Base-by-base conservation (phyloP, 2,797 vertebrate species). In the Spheniscus humboldti region DNA sequence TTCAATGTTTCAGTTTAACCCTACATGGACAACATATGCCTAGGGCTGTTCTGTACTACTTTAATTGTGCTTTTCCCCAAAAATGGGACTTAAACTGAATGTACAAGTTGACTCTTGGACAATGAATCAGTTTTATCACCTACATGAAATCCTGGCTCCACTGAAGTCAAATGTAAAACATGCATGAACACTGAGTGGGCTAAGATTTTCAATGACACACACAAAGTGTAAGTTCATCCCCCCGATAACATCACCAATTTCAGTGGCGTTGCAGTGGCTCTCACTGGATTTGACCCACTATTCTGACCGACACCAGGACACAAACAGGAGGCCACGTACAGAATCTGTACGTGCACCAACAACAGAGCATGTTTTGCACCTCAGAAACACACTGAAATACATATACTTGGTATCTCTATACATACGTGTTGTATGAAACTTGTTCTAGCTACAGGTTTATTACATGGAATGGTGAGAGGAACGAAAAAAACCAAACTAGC, bases 231-330 rank as follows among this genome's bases (percentile, higher is more conserved):
- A 86, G 24, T 11, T 72, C 30, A 23, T n/a, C 8, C 9, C 6
- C 10, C 11, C 0, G 5, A 3, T 18, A 80, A 33, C 17, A 69
- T 22, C 31, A 43, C 7, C 2, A 0, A 2, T 47, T 35, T 30
- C 81, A 55, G 50, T 20, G 63, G 31, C 2, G 1, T 37, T 56
- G 71, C 64, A n/a, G 37, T 28, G 53, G 67, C 37, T 78, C 3
- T 0, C 33, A 2, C 18, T 67, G 80, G 39, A 62, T 78, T 74
- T 72, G 48, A 69, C 35, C 47, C 41, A 33, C 50, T 41, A 1
- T 57, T 63, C 67, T 80, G 59, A 95, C 19, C 2, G 2, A 43
- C 69, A 57, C 19, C 19, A 41, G 18, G 43, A 28, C 39, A 64
- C 47, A 86, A 81, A 86, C 12, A 24, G 14, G 31, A 81, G 10